Conservation (phyloP, 2,113 vertebrate species). For the Micronycteris hirsuta region DNA sequence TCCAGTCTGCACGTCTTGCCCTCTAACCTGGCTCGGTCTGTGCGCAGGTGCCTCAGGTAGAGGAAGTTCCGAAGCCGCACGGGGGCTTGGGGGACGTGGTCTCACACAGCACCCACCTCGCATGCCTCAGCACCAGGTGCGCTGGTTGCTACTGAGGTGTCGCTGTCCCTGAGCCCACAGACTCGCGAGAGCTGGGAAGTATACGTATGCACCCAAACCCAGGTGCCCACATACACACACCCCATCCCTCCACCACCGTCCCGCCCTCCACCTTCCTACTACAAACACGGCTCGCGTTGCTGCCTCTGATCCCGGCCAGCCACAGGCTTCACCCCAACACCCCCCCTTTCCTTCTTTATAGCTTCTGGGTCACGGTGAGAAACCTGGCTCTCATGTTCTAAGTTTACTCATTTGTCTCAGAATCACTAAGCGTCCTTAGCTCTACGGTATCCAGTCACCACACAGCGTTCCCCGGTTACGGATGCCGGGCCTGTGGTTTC, state of each 20-base stretch:
- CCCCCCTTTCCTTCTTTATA: neutral
- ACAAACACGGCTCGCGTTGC: fast-evolving
- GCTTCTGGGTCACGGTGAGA: neutral
- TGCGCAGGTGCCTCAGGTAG: too few relatives aligned
- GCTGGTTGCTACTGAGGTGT: neutral
- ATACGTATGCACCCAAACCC: fast-evolving
- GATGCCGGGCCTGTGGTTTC: too few relatives aligned
- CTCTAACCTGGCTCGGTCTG: neutral
- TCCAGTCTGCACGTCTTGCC: neutral
- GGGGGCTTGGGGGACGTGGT: too few relatives aligned
- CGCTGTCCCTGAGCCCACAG: fast-evolving
- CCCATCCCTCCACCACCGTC: too few relatives aligned
- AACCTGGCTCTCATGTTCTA: fast-evolving
- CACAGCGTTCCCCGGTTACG: neutral
- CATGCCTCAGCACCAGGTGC: fast-evolving
- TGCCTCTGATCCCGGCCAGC: neutral
- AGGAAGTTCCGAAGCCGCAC: neutral
- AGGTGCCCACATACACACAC: fast-evolving
- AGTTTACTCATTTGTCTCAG: neutral
- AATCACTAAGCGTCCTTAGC: neutral
- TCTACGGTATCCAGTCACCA: too few relatives aligned
- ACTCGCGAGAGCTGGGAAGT: neutral
- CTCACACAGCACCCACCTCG: fast-evolving
- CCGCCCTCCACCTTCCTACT: fast-evolving
- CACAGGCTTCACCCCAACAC: neutral